These are phyloP conservation scores for Mormyrus lacerda DNA, from an alignment of 2,113 vertebrate species.

Conservation along the genomic window DNA sequence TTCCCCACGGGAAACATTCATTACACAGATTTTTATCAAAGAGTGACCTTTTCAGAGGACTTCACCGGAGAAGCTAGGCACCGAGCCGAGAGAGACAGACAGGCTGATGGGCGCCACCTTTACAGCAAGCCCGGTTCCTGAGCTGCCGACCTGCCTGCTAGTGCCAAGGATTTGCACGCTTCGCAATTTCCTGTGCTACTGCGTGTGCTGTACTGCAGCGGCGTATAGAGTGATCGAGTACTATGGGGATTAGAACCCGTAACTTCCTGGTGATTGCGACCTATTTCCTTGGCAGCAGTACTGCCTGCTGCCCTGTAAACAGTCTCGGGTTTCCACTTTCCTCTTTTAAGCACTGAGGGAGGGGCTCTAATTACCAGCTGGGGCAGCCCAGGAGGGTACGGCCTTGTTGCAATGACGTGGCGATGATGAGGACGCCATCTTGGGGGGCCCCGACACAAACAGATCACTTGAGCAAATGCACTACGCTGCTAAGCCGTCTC, in stretches of 20 bases:
- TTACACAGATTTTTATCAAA: background rate
- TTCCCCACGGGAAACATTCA: background rate
- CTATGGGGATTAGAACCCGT: background rate
- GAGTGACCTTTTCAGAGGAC: background rate
- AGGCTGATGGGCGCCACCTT: background rate
- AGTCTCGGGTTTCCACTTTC: background rate
- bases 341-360: background rate
- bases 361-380: background rate
- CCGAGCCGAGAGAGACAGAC: background rate
- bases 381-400: background rate
- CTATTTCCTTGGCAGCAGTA: background rate
- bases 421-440: background rate
- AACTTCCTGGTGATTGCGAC: background rate
- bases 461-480: background rate
- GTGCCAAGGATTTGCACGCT: background rate
- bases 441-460: background rate
- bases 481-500: background rate
- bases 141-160: background rate
- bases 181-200: background rate
- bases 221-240: background rate
- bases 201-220: background rate
- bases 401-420: background rate
- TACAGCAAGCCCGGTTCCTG: background rate
- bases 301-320: background rate
- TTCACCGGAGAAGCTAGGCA: background rate